Base-by-base conservation (phyloP, 2,797 vertebrate species). In the Euphonia xanthogaster region DNA sequence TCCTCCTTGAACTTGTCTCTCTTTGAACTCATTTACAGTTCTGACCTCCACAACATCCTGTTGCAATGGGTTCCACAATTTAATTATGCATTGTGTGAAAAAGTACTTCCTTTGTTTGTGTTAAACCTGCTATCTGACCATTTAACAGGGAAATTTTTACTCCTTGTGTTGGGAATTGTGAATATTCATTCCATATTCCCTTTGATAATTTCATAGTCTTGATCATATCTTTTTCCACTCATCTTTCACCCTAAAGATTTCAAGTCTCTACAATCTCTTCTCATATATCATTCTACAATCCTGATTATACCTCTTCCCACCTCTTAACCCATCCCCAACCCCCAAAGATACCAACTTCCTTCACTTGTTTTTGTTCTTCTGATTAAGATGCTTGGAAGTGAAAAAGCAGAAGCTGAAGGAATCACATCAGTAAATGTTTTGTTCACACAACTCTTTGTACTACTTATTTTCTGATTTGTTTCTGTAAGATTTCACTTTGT, bases 11-110 rank as follows among this genome's bases (percentile, higher is more conserved):
- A 93, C 93, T 91, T 86, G 75, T 88, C 70, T 97, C 54, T 95
- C 96, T 97, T 97, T 97, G 96, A 97, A 96, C 91, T 95, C 91
- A 91, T 96, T 95, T 97, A 88, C 91, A 72, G 85, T 81, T 94
- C 75, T 93, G 93, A 95, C 93, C 87, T 95, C 87, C 95, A 94
- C 87, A 94, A 91, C 90, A 97, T 96, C 96, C 93, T 94, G 95
- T 86, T 95, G 94, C 95, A 91, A 96, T 30, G 79, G 61, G 90
- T 78, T 96, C 65, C 90, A 94, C 87, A 90, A 83, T 92, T 95
- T 93, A 96, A 97, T 95, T 88, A 96, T 22, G 83, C 94, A 93
- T 88, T 94, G 96, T 96, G 95, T 86, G 93, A 96, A 96, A 95
- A 95, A 97, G 79, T 93, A 86, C 94, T 95, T 97, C 94, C 95